Evolutionary conservation across 2,797 vertebrate genomes (phyloP).

Genomic region (Peromyscus nudipes): DNA sequence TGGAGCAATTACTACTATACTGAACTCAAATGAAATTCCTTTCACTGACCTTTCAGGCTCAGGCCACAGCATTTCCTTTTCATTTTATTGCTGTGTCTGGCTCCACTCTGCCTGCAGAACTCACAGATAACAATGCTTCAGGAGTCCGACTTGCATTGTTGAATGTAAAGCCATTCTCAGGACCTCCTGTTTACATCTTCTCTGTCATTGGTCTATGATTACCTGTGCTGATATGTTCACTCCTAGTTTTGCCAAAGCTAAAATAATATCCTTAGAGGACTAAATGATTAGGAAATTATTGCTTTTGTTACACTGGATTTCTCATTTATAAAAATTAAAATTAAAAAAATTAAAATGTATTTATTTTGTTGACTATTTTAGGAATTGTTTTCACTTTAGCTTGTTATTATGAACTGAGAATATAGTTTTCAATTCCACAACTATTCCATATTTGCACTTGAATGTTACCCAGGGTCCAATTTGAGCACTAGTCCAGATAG

Average conservation of each 20-base stretch:
- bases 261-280: constrained; percentile 34
- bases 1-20: constrained; percentile 61
- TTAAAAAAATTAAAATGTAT: background rate
- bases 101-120: background rate
- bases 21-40: constrained; percentile 76
- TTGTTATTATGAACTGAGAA: background rate
- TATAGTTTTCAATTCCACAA: background rate
- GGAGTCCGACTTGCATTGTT: background rate
- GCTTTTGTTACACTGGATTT: background rate
- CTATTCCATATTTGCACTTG: background rate
- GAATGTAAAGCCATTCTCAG: background rate
- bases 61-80: background rate
- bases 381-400: background rate
- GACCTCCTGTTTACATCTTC: background rate
- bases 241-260: background rate
- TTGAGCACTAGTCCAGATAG: background rate
- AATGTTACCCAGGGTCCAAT: background rate
- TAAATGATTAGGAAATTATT: constrained; percentile 13
- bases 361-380: constrained; percentile 28
- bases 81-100: background rate
- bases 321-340: background rate
- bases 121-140: background rate
- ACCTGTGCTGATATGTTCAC: background rate
- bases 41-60: constrained; percentile 42
- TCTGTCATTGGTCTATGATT: background rate